Percentiles rank a stretch among this genome's conserved stretches.
Evolutionary conservation across 2,888 invertebrate genomes (phyloP).

Genomic region (Entomobrya multifasciata): DNA sequence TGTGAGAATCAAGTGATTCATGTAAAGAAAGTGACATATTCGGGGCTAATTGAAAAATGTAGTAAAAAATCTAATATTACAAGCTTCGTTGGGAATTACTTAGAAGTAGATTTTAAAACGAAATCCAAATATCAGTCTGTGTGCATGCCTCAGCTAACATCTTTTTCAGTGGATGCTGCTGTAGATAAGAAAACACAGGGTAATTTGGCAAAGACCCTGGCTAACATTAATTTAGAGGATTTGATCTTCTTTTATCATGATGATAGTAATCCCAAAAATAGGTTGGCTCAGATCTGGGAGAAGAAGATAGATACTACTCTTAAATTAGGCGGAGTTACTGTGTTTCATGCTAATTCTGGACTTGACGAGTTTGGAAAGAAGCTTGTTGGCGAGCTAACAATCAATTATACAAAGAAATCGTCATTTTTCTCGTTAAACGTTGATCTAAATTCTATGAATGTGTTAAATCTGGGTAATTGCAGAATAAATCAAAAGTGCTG

Average conservation of each 20-base stretch:
- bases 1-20: no score
- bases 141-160: background rate
- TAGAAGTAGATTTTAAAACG: background rate
- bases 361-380: no score
- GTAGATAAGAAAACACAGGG: background rate
- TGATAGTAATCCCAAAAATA: background rate
- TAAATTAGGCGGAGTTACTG: background rate
- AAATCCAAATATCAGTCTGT: background rate
- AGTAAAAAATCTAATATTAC: background rate
- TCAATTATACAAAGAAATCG: constrained; percentile 21
- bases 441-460: background rate
- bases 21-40: background rate
- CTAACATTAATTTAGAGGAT: background rate
- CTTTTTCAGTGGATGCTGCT: background rate
- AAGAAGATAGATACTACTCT: background rate
- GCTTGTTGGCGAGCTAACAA: no score
- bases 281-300: background rate
- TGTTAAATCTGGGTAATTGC: constrained; percentile 32
- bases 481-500: background rate
- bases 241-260: constrained; percentile 11
- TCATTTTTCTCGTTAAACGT: constrained; percentile 3
- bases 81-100: no score
- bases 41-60: background rate
- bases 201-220: background rate
- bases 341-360: background rate